Conservation (phyloP, 2,888 invertebrate genomes). For the Drosophila meridionalis region DNA sequence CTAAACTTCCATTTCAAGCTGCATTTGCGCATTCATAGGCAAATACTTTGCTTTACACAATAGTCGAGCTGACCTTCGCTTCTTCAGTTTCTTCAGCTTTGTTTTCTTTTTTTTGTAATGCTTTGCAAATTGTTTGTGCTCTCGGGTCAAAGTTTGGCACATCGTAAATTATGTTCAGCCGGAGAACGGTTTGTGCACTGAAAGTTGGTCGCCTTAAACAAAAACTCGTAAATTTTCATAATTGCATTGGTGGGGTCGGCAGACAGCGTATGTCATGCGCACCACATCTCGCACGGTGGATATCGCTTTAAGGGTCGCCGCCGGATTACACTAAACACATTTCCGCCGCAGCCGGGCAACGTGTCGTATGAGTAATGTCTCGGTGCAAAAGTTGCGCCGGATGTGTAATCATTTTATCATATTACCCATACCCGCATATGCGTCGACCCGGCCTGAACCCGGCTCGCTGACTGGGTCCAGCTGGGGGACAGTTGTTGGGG, state of each 20-base stretch:
- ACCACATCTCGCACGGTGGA: conserved; percentile 38
- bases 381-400: conserved; percentile 75
- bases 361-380: conserved; percentile 80
- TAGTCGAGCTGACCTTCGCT: not conserved
- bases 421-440: conserved; percentile 56
- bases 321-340: conserved; percentile 76
- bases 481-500: conserved; percentile 22
- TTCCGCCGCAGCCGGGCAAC: conserved; percentile 65
- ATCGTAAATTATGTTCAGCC: conserved; percentile 71
- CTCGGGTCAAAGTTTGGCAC: conserved; percentile 64
- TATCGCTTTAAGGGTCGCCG: conserved; percentile 65
- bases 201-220: conserved; percentile 67
- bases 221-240: conserved; percentile 80
- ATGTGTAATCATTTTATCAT: conserved; percentile 80
- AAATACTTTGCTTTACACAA: not conserved
- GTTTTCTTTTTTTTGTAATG: conserved; percentile 42
- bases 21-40: not conserved
- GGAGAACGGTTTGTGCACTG: conserved; percentile 35
- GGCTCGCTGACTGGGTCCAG: conserved; percentile 7
- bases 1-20: too few relatives aligned
- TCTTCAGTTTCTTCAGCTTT: not conserved
- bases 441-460: conserved; percentile 13
- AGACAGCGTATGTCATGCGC: conserved; percentile 8
- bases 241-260: conserved; percentile 63
- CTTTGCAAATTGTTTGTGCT: conserved; percentile 40